Evolutionary conservation across 2,113 vertebrate genomes (phyloP).

Genomic region (Hyperoodon ampullatus): DNA sequence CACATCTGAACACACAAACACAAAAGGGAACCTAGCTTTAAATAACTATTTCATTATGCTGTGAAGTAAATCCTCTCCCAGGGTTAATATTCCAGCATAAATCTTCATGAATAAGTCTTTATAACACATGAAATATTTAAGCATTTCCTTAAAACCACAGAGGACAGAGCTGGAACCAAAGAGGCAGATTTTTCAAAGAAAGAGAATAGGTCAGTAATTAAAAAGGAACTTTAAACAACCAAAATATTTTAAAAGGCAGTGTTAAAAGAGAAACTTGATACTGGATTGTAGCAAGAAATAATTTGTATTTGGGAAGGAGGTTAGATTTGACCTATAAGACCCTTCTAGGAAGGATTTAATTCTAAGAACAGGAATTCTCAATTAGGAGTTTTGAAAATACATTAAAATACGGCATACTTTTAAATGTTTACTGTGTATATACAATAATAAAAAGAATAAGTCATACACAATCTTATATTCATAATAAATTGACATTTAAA

Average conservation of each 20-base stretch:
- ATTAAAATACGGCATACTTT: background rate
- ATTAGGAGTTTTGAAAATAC: background rate
- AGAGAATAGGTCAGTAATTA: background rate
- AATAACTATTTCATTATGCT: constrained; percentile 39
- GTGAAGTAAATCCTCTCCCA: constrained; percentile 15
- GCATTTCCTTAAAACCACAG: constrained; percentile 21
- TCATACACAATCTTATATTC: background rate
- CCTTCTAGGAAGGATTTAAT: background rate
- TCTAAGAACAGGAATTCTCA: background rate
- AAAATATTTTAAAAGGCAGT: constrained; percentile 12
- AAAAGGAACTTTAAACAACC: constrained; percentile 14
- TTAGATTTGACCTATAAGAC: background rate
- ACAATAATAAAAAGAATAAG: constrained; percentile 9
- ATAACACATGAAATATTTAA: constrained; percentile 62
- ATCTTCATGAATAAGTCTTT: constrained; percentile 57
- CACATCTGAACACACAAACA: background rate
- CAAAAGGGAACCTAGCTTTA: background rate
- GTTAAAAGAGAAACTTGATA: constrained; percentile 11
- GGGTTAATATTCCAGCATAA: background rate
- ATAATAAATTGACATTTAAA: constrained; percentile 26
- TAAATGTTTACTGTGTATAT: background rate
- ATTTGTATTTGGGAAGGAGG: background rate
- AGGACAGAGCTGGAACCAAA: constrained; percentile 28
- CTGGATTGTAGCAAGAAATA: background rate
- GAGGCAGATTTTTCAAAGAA: background rate